Conservation (phyloP, 2,113 vertebrate species). For the Pseudonaja textilis region DNA sequence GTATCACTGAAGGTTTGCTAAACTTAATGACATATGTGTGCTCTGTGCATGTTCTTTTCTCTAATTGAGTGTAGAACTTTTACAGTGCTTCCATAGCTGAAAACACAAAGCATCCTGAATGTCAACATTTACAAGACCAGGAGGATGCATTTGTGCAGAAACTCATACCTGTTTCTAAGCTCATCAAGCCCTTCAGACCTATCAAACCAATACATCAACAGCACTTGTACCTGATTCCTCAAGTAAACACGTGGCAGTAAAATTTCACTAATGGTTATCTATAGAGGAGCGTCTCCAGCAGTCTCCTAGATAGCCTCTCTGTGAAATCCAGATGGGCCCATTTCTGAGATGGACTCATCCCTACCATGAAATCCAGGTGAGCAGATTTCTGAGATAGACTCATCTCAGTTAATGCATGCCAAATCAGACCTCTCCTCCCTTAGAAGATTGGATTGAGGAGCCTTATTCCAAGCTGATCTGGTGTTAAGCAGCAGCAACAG, state of each 20-base stretch:
- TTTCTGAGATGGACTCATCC: neutral
- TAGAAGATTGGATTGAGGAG: neutral
- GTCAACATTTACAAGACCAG: neutral
- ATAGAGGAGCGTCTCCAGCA: neutral
- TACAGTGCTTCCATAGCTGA: neutral
- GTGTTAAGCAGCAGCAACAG: neutral
- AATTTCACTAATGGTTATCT: neutral
- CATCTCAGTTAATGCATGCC: neutral
- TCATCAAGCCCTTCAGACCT: neutral
- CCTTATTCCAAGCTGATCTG: neutral
- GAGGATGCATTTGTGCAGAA: neutral
- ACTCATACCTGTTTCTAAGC: neutral
- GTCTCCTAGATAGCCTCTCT: neutral
- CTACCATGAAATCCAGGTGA: too few species aligned
- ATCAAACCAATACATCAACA: neutral
- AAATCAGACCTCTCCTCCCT: neutral
- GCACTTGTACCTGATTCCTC: neutral
- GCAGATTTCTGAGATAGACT: neutral
- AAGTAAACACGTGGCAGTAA: neutral
- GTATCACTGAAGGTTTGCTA: neutral
- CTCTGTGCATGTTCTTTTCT: neutral
- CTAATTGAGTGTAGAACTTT: neutral
- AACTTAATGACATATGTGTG: neutral
- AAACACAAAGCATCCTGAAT: neutral
- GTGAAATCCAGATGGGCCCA: neutral